phyloP scores from a whole-genome alignment of 35 echinoderm and acorn worm genomes.

The Acanthaster planci region DNA sequence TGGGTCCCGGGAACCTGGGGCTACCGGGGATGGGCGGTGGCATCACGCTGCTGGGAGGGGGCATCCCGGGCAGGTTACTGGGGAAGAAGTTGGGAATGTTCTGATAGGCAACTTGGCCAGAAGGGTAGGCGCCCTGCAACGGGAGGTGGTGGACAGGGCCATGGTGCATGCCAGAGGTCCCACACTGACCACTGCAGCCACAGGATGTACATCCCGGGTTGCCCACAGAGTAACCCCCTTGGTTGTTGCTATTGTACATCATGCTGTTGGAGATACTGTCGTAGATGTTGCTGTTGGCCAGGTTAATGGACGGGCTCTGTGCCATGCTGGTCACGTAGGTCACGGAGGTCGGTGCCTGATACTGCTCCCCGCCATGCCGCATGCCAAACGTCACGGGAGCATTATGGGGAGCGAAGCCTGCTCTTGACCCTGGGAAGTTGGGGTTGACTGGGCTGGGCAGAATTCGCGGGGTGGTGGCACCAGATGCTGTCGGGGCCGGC shows the following conservation, averaged over 20 bases:
- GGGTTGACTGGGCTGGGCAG: conserved; percentile 25
- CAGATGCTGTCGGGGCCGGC: neutral
- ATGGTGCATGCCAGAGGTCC: conserved; percentile 10
- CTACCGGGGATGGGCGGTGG: conserved; percentile 51
- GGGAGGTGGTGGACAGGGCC: neutral
- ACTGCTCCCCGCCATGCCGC: conserved; percentile 2
- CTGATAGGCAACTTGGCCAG: conserved; percentile 44
- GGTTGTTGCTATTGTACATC: conserved; percentile 62
- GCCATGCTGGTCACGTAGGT: conserved; percentile 56
- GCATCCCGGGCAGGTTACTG: conserved; percentile 29
- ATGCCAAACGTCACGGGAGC: neutral
- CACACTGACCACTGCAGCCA: conserved; percentile 65
- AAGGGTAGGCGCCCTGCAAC: conserved; percentile 16
- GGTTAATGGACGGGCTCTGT: conserved; percentile 29
- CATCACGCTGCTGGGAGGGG: conserved; percentile 55
- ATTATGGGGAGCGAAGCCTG: neutral
- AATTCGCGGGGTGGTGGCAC: neutral
- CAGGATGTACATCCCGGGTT: conserved; percentile 59
- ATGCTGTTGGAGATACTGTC: conserved; percentile 22
- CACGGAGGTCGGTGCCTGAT: conserved; percentile 63
- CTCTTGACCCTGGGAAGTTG: neutral
- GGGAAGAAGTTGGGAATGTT: conserved; percentile 85
- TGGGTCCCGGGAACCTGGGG: conserved; percentile 30
- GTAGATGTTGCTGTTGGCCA: conserved; percentile 21
- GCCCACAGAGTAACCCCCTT: conserved; percentile 18